Base-by-base conservation (phyloP, 2,888 invertebrate species). In the Hyppa rectilinea region DNA sequence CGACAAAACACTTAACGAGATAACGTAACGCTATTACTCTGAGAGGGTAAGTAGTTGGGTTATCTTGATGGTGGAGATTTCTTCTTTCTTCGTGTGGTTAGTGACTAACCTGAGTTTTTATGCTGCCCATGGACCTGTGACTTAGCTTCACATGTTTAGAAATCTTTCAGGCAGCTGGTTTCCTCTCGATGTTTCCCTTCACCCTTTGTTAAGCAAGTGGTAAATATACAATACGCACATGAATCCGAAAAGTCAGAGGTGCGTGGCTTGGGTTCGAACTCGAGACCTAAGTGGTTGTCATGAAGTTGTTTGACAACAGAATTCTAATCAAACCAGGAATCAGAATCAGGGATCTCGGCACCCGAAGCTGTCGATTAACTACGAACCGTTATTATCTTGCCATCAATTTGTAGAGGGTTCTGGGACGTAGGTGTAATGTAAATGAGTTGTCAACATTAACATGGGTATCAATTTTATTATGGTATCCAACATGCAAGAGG, bases 1-100 rank as follows among this genome's bases (percentile, higher is more conserved):
- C 38, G 62, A 60, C 59, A 72, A 65, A 71, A 73, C 61, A 59
- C 47, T 66, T 70, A 58, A 58, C 23, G 60, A 53, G 62, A 64
- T 49, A 58, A 31, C 9, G 71, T 69, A 69, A 56, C 55, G 66
- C 60, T 67, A 53, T 52, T 60, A 7, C 17, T 40, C n/a, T 34
- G 9, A n/a, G 10, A 20, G 59, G 59, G 45, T 59, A 47, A 59
- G 31, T 36, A 52, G 67, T 66, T 52, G 6, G 43, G 72, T 60
- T 74, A 56, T 58, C 60, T 60, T 10, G 43, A 52, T 53, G n/a
- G 12, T 17, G 2, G 34, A 29, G 43, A n/a, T n/a, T n/a, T n/a
- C n/a, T n/a, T n/a, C n/a, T n/a, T n/a, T n/a, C n/a, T n/a, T n/a
- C n/a, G n/a, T n/a, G n/a, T n/a, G n/a, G n/a, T n/a, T n/a, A n/a